Base-by-base conservation (phyloP, 2,113 vertebrate genomes). In the Corynorhinus townsendii region DNA sequence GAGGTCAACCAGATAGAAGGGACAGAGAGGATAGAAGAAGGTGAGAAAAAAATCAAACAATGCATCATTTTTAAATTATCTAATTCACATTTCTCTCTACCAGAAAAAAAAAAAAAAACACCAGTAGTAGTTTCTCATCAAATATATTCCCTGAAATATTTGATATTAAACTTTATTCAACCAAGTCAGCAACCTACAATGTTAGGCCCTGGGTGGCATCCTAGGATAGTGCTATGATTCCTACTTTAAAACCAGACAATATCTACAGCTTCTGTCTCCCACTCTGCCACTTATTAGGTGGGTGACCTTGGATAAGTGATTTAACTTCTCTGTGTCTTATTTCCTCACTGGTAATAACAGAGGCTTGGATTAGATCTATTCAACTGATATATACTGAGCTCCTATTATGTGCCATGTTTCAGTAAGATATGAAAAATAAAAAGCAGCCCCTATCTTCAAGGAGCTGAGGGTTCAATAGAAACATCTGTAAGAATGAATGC, bases 41-140 rank as follows among this genome's bases (percentile, higher is more conserved):
- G 2, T 84, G 9, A 94, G 26, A 52, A 95, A 54, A 71, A 84
- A 95, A 84, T 86, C 43, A 86, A 93, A 72, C 88, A 90, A 88
- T 47, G 28, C 1, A 54, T 71, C 16, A 89, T 81, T 95, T 89
- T 33, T 4, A 96, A 86, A 89, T 85, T 80, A 62, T 28, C 30
- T 76, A 68, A 35, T 43, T 22, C 11, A 47, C 5, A 19, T 75
- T 91, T 81, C 64, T 45, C 26, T 91, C 80, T 69, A 56, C 24
- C 20, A 82, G 45, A 84, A 94, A 71, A 19, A 62, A 30, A 75
- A 17, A 52, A 49, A 49, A 11, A 15, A 92, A 47, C n/a, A n/a
- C n/a, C 16, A 49, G 68, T 86, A 84, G 33, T 45, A n/a, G 40
- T 76, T 95, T 79, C 33, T 72, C 3, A 84, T 81, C 49, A 93